Evolutionary conservation across 1,140 invertebrate genomes (phyloP), one percentile per base, ranked within the genome.

Genomic region (Camponotus floridanus): DNA sequence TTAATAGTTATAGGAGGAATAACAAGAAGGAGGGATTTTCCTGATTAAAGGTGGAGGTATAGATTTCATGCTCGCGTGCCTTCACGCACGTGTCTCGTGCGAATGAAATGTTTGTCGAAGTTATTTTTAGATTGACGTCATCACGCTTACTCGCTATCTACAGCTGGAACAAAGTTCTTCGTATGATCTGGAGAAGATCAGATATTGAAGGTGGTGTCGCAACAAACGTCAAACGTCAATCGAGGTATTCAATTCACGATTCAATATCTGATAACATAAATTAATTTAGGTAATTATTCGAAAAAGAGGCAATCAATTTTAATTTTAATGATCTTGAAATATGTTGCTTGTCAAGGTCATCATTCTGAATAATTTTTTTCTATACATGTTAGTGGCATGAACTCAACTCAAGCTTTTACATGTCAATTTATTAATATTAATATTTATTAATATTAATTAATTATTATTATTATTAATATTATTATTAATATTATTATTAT

Each of bases 71-170:
- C 57, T 67, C 15, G 13, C 36, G 15, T 33, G 39, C 11, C 31
- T 64, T 21, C 59, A 61, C 26, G 26, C 59, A 8, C 5, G 33
- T 65, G 42, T 78, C 31, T 67, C 64, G 64, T 57, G 78, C 18
- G 21, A 80, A 42, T 70, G 48, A 80, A 57, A 70, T 80, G 42
- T 70, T 80, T 70, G n/a, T 57, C 13, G 15, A 5, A n/a, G 36
- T 36, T 80, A 80, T 70, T 80, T 80, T 59, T 80, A 80, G 78
- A 70, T 9, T 21, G 9, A 36, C 64, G 64, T 80, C 78, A 80
- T 80, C 76, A 8, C 33, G 61, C 15, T 78, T 45, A 68, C 36
- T 45, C 8, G 45, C 45, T 68, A 57, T 80, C 76, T 31, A 31
- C 65, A 80, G 21, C 48, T 70, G 78, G 67, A 80, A 11, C 78